Conservation (phyloP, 2,888 invertebrate genomes). For the Metallyticus violacea region DNA sequence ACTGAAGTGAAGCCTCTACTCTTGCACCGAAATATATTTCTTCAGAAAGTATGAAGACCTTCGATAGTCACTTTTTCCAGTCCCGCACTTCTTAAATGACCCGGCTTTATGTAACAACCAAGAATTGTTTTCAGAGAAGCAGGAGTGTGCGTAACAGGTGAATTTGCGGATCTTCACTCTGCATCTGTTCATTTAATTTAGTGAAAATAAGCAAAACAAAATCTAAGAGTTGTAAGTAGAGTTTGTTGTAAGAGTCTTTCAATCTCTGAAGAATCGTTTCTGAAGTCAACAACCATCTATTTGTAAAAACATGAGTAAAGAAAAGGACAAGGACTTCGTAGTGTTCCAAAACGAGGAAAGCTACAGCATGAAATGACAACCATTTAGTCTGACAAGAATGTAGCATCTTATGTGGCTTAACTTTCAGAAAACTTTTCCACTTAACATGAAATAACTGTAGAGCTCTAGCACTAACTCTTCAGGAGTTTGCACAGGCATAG, state of each 20-base stretch:
- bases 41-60: neutral
- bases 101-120: neutral
- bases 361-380: neutral
- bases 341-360: neutral
- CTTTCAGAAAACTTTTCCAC: too few species aligned
- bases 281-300: too few species aligned
- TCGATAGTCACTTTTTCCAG: neutral
- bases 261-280: neutral
- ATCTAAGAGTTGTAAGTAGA: neutral
- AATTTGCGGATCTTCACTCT: neutral
- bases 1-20: neutral
- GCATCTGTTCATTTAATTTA: neutral
- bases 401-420: neutral
- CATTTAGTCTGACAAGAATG: neutral
- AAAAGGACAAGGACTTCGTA: neutral
- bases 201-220: neutral
- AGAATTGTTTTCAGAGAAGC: neutral
- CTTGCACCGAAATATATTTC: neutral
- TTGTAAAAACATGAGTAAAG: neutral
- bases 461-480: too few species aligned
- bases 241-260: neutral
- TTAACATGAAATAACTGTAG: too few species aligned
- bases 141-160: neutral
- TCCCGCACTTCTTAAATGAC: neutral
- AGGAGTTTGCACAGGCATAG: too few species aligned